Evolutionary conservation across 2,797 vertebrate species (phyloP).

Genomic region (Sebastes trivittatus): DNA sequence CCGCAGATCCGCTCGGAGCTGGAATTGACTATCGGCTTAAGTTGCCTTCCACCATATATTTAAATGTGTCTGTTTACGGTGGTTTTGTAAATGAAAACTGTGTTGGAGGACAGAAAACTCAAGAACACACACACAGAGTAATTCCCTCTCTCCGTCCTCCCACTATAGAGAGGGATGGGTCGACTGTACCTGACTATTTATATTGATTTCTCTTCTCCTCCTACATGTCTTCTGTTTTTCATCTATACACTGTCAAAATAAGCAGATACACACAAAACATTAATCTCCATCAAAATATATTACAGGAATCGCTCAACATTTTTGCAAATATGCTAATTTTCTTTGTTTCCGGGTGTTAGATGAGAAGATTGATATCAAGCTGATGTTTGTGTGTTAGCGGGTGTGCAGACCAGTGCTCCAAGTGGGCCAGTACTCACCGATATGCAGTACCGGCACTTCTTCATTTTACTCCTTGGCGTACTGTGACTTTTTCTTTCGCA

Average conservation of each 20-base stretch:
- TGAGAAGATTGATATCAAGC: neutral
- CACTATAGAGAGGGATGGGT: neutral
- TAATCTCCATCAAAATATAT: neutral
- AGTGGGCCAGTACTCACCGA: no score
- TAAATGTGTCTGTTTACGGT: conserved; percentile 53
- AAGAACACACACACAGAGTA: neutral
- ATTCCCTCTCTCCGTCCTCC: conserved; percentile 26
- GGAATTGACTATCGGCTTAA: conserved; percentile 67
- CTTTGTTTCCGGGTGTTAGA: neutral
- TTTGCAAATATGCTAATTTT: neutral
- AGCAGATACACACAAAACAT: neutral
- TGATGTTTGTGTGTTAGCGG: neutral
- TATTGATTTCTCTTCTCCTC: conserved; percentile 7
- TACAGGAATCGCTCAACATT: neutral
- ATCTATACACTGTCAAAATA: neutral
- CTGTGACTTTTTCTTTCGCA: no score
- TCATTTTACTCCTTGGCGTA: no score
- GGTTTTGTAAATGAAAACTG: conserved; percentile 35
- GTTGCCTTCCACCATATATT: conserved; percentile 36
- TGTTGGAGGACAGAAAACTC: conserved; percentile 9
- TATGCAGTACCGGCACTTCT: no score
- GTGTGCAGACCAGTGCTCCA: accelerated
- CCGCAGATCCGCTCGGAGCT: conserved; percentile 26
- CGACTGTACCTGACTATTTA: conserved; percentile 10
- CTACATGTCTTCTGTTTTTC: neutral